Base-by-base conservation (phyloP, 2,113 vertebrate genomes). In the Ondatra zibethicus region DNA sequence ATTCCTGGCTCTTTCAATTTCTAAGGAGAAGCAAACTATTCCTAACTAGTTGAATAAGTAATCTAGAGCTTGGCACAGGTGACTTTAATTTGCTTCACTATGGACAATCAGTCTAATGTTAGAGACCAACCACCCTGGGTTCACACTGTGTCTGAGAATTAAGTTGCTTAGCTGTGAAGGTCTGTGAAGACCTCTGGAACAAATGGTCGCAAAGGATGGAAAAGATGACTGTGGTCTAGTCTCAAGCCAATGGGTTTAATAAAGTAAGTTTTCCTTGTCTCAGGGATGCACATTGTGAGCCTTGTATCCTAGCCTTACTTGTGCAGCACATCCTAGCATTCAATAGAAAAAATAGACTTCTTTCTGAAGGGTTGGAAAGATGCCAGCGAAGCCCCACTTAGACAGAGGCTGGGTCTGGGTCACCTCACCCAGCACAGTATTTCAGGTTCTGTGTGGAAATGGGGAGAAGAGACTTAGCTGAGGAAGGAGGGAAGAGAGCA, bases 31-130 rank as follows among this genome's bases (percentile, higher is more conserved):
- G 29, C 70, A 85, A 90, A 61, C 8, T 39, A 72, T 72, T 42
- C 91, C 14, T 92, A 91, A 96, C 19, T 29, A 94, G 78, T 10
- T 90, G 75, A 42, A 92, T 47, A 86, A 94, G 75, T 58, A n/a
- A 68, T 77, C 45, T 73, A 81, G 65, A 89, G 75, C 25, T 66
- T 63, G 58, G 42, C n/a, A 7, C 19, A 42, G 65, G 47, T 58
- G 45, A 91, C 87, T 75, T 90, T n/a, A 55, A 68, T 81, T 21
- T 91, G 52, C 42, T 92, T 96, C 45, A 88, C 76, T 73, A 61
- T 33, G 61, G 88, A 81, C 33, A 75, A n/a, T 70, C 58, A 29
- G 45, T 52, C 27, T 76, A 13, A 58, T 29, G 50, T 10, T 68
- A 92, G 36, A 68, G 19, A 73, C 39, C 3, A 58, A 68, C 39